Conservation (phyloP, 2,888 invertebrate species). For the Anorthoa munda region DNA sequence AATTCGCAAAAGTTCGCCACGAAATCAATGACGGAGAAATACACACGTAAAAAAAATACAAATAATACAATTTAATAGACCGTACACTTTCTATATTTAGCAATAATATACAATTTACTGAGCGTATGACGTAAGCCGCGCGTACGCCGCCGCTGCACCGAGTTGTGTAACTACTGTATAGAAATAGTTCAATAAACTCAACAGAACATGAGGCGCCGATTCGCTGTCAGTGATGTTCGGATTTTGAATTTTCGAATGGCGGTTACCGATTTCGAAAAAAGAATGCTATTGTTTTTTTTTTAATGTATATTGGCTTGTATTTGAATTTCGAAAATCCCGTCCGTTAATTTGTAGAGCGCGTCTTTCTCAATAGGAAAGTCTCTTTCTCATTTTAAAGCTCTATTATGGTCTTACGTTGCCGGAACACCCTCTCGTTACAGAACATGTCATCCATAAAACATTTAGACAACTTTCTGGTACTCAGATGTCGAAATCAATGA, state of each 20-base stretch:
- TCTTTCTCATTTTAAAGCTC: too few relatives aligned
- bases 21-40: constrained; percentile 15
- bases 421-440: too few relatives aligned
- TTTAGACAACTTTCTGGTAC: too few relatives aligned
- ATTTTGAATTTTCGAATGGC: constrained; percentile 28
- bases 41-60: constrained; percentile 24
- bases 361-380: too few relatives aligned
- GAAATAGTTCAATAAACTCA: constrained; percentile 65
- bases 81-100: constrained; percentile 63
- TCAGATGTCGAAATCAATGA: too few relatives aligned
- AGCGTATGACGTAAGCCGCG: constrained; percentile 59
- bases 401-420: too few relatives aligned
- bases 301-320: not conserved
- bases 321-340: not conserved
- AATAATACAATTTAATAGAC: constrained; percentile 58
- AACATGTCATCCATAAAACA: too few relatives aligned
- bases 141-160: constrained; percentile 53
- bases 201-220: constrained; percentile 43
- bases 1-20: not conserved
- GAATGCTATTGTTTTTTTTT: not conserved
- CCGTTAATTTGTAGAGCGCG: not conserved
- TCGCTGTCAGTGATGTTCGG: constrained; percentile 40
- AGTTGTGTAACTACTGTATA: constrained; percentile 61
- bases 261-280: not conserved
- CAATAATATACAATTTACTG: constrained; percentile 64